phyloP scores from a whole-genome alignment of 2,888 invertebrate species.

The Zygaena filipendulae region DNA sequence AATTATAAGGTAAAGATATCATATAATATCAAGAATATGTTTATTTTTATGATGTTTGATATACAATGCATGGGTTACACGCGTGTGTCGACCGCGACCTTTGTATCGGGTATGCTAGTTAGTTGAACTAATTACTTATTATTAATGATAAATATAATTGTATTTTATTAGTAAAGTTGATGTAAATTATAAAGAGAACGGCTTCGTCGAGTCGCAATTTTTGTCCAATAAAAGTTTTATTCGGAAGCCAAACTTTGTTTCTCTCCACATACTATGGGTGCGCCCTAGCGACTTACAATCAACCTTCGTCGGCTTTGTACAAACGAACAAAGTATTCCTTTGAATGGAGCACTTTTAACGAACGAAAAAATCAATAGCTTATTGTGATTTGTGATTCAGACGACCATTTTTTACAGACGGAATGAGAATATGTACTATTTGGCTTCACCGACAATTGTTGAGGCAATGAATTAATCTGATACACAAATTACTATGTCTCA shows the following conservation, averaged over 20 bases:
- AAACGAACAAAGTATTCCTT: too few species aligned
- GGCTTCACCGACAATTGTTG: too few species aligned
- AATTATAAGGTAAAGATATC: too few species aligned
- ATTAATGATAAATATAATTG: conserved; percentile 25
- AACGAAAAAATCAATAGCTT: too few species aligned
- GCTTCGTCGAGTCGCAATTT: conserved; percentile 41
- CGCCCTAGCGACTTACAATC: neutral
- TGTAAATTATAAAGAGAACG: conserved; percentile 52
- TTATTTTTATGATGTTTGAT: conserved; percentile 30
- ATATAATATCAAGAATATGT: conserved; percentile 26
- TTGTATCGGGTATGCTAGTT: conserved; percentile 25
- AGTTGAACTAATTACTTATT: conserved; percentile 37
- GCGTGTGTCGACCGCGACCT: neutral
- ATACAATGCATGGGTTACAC: neutral
- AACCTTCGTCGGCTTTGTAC: too few species aligned
- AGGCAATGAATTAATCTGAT: too few species aligned
- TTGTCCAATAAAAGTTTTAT: conserved; percentile 65
- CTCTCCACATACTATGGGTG: conserved; percentile 3
- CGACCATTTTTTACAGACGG: too few species aligned
- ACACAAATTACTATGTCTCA: too few species aligned
- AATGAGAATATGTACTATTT: too few species aligned
- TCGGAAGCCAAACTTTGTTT: conserved; percentile 51
- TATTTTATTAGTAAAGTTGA: conserved; percentile 51
- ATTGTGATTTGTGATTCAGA: too few species aligned
- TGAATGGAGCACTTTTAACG: too few species aligned